Base-by-base conservation (phyloP, 2,888 invertebrate genomes). In the Monoplex corrugatus region DNA sequence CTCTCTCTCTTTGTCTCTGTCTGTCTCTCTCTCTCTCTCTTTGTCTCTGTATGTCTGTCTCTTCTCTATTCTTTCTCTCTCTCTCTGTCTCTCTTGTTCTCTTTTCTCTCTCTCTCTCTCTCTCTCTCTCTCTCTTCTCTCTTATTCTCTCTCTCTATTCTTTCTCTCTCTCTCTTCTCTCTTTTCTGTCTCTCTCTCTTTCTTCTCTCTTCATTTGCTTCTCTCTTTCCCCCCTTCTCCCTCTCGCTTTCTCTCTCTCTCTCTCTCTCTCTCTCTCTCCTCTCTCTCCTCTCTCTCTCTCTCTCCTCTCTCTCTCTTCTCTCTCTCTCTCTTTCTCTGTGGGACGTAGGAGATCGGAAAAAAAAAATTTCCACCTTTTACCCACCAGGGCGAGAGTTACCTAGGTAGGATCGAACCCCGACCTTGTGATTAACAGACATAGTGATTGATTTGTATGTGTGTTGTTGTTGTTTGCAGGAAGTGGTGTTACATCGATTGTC, bases 401-500 rank as follows among this genome's bases (percentile, higher is more conserved):
- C n/a, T n/a, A n/a, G n/a, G n/a, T n/a, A n/a, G n/a, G n/a, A n/a
- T n/a, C n/a, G n/a, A n/a, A n/a, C n/a, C n/a, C n/a, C n/a, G n/a
- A n/a, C n/a, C n/a, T n/a, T n/a, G n/a, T n/a, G n/a, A n/a, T n/a
- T n/a, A n/a, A n/a, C n/a, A n/a, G 43, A 0, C 78, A 78, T 50
- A 16, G 19, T 50, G 50, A 50, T 19, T 8, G 50, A 50, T 16
- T 40, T 78, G 40, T 40, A 35, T 19, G 75, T 75, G 75, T 32
- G 13, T 19, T 6, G 16, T 23, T 68, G 28, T 68, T n/a, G 40
- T 75, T 95, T 95, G 23, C 96, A 97, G 97, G 97, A 97, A 96
- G 97, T 97, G 89, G 97, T 97, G 50, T 96, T 97, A 90, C 96
- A 97, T 91, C 97, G 97, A 93, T 96, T 96, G 57, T 96, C 96